A percentile compares a stretch with the other conserved stretches of the same genome.
Conservation (phyloP, 1,140 invertebrate genomes). For the Drosophila sechellia region DNA sequence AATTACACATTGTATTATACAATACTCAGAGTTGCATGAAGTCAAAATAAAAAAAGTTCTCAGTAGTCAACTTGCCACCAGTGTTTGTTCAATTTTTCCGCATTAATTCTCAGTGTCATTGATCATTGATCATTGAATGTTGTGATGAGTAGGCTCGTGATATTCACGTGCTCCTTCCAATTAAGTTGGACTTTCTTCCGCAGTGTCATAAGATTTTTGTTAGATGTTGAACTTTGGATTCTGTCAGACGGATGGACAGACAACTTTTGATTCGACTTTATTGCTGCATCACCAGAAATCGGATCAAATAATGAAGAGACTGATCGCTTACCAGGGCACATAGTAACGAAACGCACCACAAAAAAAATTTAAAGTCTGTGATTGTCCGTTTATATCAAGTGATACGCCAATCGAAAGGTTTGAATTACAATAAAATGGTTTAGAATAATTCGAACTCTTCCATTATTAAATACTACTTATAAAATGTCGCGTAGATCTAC, state of each 20-base stretch:
- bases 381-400: too few relatives aligned
- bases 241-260: slow-evolving; percentile 10
- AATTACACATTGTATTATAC: too few relatives aligned
- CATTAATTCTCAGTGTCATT: slow-evolving; percentile 23
- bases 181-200: background rate
- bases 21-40: too few relatives aligned
- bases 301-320: slow-evolving; percentile 18
- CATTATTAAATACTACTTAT: too few relatives aligned
- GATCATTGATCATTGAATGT: slow-evolving; percentile 16
- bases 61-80: slow-evolving; percentile 4
- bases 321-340: too few relatives aligned
- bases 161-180: slow-evolving; percentile 33
- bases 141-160: slow-evolving; percentile 34
- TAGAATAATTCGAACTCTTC: too few relatives aligned
- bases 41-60: background rate
- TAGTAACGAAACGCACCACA: too few relatives aligned
- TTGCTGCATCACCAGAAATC: slow-evolving; percentile 28
- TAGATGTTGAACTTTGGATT: slow-evolving; percentile 35
- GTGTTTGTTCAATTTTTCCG: slow-evolving; percentile 10
- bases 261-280: slow-evolving; percentile 38
- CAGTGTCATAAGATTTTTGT: slow-evolving; percentile 34
- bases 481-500: too few relatives aligned
- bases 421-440: too few relatives aligned
- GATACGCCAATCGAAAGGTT: too few relatives aligned
- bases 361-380: too few relatives aligned